Evolutionary conservation across 2,888 invertebrate genomes (phyloP).

Genomic region (Drosophila seclusa): DNA sequence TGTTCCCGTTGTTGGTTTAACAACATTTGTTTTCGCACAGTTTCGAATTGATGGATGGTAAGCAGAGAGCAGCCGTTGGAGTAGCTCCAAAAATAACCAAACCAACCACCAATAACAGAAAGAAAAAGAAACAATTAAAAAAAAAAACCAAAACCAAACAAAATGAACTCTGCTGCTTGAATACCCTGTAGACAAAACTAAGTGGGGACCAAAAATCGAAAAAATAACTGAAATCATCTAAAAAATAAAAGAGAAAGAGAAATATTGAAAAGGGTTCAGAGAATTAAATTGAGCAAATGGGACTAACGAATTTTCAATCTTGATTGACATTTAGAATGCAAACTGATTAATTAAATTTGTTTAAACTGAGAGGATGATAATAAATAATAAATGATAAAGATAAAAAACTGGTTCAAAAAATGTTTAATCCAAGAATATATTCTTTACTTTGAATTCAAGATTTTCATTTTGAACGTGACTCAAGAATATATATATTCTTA

Average conservation of each 20-base stretch:
- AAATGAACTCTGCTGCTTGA: too few relatives aligned
- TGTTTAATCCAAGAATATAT: neutral
- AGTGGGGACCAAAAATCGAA: neutral
- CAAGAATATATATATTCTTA: neutral
- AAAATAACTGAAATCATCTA: neutral
- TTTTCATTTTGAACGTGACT: neutral
- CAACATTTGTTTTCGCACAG: conserved; percentile 27
- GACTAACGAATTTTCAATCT: neutral
- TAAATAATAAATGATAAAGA: neutral
- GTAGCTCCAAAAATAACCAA: neutral
- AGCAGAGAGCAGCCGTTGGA: conserved; percentile 4
- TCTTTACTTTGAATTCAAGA: neutral
- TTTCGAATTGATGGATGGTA: conserved; percentile 25
- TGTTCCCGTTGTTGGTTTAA: conserved; percentile 2
- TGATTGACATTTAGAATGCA: neutral
- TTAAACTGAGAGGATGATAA: neutral
- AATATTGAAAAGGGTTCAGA: neutral
- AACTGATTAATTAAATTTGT: neutral
- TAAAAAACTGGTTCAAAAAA: too few relatives aligned
- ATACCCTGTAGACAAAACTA: neutral
- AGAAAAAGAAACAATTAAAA: neutral
- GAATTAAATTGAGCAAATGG: neutral
- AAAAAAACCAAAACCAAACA: neutral
- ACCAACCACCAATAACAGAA: neutral
- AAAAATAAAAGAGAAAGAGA: neutral